These are phyloP conservation scores for Chrysemys picta DNA, from an alignment of 2,113 vertebrate genomes.

Conservation along the genomic window DNA sequence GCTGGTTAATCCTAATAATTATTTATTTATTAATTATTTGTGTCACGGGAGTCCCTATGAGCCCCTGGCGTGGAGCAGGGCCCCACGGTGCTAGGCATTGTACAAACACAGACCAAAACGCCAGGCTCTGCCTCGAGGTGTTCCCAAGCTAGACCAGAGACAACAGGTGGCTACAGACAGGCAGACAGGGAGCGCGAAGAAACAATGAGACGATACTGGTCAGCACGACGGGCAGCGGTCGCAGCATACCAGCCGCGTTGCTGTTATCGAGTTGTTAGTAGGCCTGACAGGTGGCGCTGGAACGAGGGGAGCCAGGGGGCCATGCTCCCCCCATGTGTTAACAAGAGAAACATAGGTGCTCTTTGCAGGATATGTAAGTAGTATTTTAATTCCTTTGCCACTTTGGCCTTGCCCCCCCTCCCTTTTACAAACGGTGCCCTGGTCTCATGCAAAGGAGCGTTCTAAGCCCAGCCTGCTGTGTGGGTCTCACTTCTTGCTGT, in stretches of 20 bases:
- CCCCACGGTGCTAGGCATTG: background rate
- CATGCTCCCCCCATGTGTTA: too few species aligned
- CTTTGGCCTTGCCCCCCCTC: too few species aligned
- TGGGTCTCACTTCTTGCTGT: background rate
- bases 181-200: background rate
- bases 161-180: too few species aligned
- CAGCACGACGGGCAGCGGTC: background rate
- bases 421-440: too few species aligned
- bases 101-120: background rate
- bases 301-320: too few species aligned
- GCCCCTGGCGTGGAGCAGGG: background rate
- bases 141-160: too few species aligned
- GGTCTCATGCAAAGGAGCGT: background rate
- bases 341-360: too few species aligned
- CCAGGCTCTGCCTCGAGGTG: too few species aligned
- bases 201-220: background rate
- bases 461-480: background rate
- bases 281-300: background rate
- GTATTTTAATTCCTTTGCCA: too few species aligned
- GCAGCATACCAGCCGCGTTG: background rate
- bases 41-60: background rate
- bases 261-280: background rate
- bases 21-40: slow-evolving; percentile 18
- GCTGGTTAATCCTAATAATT: background rate
- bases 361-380: too few species aligned